Conservation (phyloP, 2,888 invertebrate genomes). For the Schrankia costaestrigalis region DNA sequence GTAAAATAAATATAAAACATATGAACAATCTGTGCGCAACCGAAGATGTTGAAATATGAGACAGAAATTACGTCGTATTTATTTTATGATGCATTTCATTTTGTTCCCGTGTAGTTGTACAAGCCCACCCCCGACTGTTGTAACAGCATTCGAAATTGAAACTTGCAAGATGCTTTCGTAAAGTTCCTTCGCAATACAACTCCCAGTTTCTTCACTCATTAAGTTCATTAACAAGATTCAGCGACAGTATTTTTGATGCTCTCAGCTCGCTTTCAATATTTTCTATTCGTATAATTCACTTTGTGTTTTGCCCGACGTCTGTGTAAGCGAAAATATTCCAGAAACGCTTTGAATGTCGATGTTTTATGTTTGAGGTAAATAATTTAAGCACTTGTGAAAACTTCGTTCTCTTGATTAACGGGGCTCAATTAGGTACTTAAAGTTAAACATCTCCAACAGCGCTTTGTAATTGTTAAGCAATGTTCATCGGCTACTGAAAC, state of each 20-base stretch:
- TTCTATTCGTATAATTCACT: slow-evolving; percentile 67
- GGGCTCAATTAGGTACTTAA: slow-evolving; percentile 71
- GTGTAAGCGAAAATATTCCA: slow-evolving; percentile 70
- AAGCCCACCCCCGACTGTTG: slow-evolving; percentile 40
- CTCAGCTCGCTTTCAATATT: slow-evolving; percentile 65
- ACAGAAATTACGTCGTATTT: slow-evolving; percentile 40
- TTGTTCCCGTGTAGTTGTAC: slow-evolving; percentile 43
- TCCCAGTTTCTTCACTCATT: slow-evolving; percentile 68
- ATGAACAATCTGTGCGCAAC: slow-evolving; percentile 17
- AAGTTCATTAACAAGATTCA: slow-evolving; percentile 73
- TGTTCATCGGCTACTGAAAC: slow-evolving; percentile 45
- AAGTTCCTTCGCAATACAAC: slow-evolving; percentile 59
- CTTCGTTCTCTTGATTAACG: slow-evolving; percentile 74
- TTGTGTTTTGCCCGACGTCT: slow-evolving; percentile 59
- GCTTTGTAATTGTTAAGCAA: slow-evolving; percentile 57
- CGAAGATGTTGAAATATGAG: slow-evolving; percentile 30
- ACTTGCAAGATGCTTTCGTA: slow-evolving; percentile 60
- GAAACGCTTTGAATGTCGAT: slow-evolving; percentile 72
- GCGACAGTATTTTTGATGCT: slow-evolving; percentile 71
- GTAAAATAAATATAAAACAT: slow-evolving; percentile 17
- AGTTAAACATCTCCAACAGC: slow-evolving; percentile 65
- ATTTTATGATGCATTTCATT: slow-evolving; percentile 58
- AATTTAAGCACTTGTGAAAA: slow-evolving; percentile 76
- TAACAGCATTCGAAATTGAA: slow-evolving; percentile 61
- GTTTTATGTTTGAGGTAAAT: slow-evolving; percentile 77